Evolutionary conservation across 2,113 vertebrate genomes (phyloP), one percentile per base, ranked within the genome.

Genomic region (Pelecanoides urinatrix): DNA sequence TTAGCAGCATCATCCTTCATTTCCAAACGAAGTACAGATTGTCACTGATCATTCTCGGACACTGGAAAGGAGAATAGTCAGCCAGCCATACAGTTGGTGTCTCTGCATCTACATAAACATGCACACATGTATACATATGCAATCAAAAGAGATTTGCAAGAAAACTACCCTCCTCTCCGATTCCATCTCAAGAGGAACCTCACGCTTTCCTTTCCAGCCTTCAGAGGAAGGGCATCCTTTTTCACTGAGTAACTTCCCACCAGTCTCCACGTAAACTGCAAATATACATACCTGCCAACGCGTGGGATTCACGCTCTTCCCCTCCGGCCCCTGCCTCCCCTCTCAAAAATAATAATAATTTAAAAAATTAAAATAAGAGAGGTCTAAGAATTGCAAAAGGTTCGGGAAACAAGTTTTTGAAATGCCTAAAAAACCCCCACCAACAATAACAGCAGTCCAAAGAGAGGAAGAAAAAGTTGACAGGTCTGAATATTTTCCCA

Each of bases 401-500:
- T 45, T 45, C 6, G 45, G 45, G 45, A 45, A 45, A 45, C 17
- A 45, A 45, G 45, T 45, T 45, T 45, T 45, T 45, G 45, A 45
- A 45, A 45, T 45, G 45, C 45, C 45, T 45, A 45, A 17, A 45
- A 45, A 45, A 19, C 45, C 45, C 68, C 49, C n/a, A 3, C 32
- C 73, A 67, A 70, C 62, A 45, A 9, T 26, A 65, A 81, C 62
- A 77, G 62, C 88, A 91, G 58, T 72, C 94, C 94, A 82, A 94
- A 92, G 91, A 94, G 94, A 96, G 96, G 94, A 93, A 92, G 86
- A 67, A 90, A 90, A 82, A 72, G 88, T 34, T 84, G 89, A 62
- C 88, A 96, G 91, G 94, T 96, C 78, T 90, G 86, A 91, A 96
- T 93, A 94, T 97, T 95, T 86, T 88, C 92, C 78, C 92, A 30